These are phyloP conservation scores for Saguinus imperator DNA, from an alignment of 2,113 vertebrate species.

Conservation along the genomic window DNA sequence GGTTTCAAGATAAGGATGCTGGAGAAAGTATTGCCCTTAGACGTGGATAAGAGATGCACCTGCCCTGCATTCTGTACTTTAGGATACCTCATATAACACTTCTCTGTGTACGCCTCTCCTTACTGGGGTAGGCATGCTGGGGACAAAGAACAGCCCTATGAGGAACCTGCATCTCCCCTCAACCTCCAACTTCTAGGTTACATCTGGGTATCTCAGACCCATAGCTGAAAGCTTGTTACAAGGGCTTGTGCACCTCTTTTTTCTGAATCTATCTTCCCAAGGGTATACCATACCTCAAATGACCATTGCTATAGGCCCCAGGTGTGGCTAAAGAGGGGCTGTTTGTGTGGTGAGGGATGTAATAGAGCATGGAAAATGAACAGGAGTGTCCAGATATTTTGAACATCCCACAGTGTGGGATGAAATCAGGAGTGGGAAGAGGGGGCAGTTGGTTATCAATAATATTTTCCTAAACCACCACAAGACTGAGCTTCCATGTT, in stretches of 20 bases:
- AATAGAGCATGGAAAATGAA: not conserved
- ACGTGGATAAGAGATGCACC: not conserved
- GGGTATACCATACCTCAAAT: not conserved
- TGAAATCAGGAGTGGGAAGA: not conserved
- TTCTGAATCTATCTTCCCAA: not conserved
- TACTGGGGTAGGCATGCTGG: not conserved
- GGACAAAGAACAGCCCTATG: not conserved
- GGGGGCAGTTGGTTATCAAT: accelerated
- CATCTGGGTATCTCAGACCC: not conserved
- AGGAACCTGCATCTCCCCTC: not conserved
- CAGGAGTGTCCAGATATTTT: not conserved
- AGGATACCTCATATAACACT: not conserved
- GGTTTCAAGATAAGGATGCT: not conserved
- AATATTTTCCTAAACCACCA: not conserved
- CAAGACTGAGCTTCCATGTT: not conserved
- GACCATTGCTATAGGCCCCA: not conserved
- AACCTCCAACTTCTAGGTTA: not conserved
- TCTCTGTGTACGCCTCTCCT: not conserved
- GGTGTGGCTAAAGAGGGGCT: not conserved
- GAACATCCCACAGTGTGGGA: too few species aligned
- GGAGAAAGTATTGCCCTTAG: too few species aligned
- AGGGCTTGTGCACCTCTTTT: not conserved
- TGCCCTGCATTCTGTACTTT: not conserved
- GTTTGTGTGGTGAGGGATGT: not conserved
- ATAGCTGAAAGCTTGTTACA: not conserved